A percentile compares a stretch with the other conserved stretches of the same genome.
Evolutionary conservation across 2,888 invertebrate species (phyloP).

Genomic region (Drosophila subquinaria): DNA sequence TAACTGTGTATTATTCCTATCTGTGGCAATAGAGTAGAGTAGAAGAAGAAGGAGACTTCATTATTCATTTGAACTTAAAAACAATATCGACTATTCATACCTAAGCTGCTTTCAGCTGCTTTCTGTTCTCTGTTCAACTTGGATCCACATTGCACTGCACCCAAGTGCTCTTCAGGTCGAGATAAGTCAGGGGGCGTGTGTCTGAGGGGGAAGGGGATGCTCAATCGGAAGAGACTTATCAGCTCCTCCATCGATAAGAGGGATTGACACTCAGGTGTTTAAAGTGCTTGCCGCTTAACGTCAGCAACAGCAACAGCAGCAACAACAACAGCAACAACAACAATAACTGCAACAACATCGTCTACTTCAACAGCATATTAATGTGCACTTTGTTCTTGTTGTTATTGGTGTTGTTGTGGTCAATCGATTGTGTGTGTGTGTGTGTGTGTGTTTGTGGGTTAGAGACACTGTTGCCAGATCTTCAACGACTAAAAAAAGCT

Average conservation of each 20-base stretch:
- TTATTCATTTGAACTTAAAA: background rate
- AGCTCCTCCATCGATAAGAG: constrained; percentile 16
- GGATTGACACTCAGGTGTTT: constrained; percentile 57
- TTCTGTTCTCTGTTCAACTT: background rate
- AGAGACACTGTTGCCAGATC: background rate
- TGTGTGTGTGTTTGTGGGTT: background rate
- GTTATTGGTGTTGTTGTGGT: constrained; percentile 31
- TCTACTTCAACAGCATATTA: constrained; percentile 65
- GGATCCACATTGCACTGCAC: constrained; percentile 13
- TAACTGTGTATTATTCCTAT: too few relatives aligned
- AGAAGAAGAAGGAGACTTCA: too few relatives aligned
- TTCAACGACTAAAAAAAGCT: too few relatives aligned
- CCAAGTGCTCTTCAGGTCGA: constrained; percentile 6
- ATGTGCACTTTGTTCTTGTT: constrained; percentile 48
- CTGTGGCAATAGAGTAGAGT: too few relatives aligned
- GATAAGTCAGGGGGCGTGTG: background rate
- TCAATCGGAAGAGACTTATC: constrained; percentile 4
- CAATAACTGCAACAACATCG: constrained; percentile 39
- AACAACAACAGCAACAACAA: constrained; percentile 37
- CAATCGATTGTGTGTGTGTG: constrained; percentile 16
- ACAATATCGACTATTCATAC: constrained; percentile 3
- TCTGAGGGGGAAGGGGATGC: background rate
- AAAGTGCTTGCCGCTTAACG: constrained; percentile 50
- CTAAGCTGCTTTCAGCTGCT: constrained; percentile 22
- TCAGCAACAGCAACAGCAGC: constrained; percentile 47